These are phyloP conservation scores for Dunckerocampus dactyliophorus DNA, from an alignment of 2,113 vertebrate genomes.

Conservation along the genomic window DNA sequence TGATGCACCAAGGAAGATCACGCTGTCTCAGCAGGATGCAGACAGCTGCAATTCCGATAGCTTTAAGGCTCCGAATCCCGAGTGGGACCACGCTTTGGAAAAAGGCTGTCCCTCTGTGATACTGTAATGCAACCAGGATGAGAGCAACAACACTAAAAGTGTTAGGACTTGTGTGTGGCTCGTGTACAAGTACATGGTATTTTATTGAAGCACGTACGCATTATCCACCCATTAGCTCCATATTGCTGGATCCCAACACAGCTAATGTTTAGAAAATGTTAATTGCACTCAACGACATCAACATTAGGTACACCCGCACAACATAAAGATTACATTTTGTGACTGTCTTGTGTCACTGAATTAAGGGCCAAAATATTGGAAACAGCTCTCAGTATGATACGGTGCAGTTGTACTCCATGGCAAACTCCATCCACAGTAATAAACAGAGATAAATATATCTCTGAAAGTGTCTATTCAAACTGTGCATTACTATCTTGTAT, in stretches of 20 bases:
- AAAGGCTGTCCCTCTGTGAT: conserved; percentile 28
- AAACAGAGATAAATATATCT: too few relatives aligned
- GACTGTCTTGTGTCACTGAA: not conserved
- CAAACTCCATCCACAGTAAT: not conserved
- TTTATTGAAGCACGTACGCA: not conserved
- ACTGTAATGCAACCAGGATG: conserved; percentile 1
- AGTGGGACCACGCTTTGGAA: conserved; percentile 13
- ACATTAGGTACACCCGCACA: not conserved
- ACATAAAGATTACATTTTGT: not conserved
- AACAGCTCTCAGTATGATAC: not conserved
- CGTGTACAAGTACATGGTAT: too few relatives aligned
- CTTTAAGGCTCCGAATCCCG: conserved; percentile 19
- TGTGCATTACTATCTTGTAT: not conserved
- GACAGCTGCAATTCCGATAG: conserved; percentile 28
- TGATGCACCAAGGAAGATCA: conserved; percentile 36
- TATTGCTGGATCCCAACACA: not conserved
- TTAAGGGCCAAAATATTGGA: not conserved
- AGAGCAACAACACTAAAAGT: not conserved
- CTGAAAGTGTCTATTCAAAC: not conserved
- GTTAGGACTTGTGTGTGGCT: not conserved
- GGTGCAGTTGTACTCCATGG: not conserved
- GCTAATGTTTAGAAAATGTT: not conserved
- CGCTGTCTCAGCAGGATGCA: conserved; percentile 30
- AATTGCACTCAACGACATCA: too few relatives aligned
- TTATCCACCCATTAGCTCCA: not conserved